phyloP scores from a whole-genome alignment of 2,888 invertebrate species.

The Ophion ellenae region DNA sequence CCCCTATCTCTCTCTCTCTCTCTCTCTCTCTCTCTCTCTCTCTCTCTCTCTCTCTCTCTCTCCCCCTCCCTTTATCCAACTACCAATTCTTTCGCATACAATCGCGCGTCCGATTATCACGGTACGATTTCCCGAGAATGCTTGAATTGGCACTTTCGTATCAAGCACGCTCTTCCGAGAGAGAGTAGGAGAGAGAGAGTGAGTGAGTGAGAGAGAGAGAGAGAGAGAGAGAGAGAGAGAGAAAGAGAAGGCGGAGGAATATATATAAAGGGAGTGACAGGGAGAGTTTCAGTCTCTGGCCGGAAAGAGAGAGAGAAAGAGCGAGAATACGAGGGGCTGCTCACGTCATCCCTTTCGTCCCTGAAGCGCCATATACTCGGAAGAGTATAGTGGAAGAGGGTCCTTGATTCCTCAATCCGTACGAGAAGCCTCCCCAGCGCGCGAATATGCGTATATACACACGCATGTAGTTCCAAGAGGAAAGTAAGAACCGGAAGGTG shows the following conservation, averaged over 20 bases:
- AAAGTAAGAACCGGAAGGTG: slow-evolving; percentile 11
- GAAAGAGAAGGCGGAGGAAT: slow-evolving; percentile 4
- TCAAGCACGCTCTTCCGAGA: slow-evolving; percentile 48
- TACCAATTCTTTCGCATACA: slow-evolving; percentile 52
- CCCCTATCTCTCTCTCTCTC: slow-evolving; percentile 25
- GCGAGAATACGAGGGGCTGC: not conserved
- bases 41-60: slow-evolving; percentile 35
- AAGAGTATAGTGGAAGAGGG: slow-evolving; percentile 67
- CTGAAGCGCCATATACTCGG: slow-evolving; percentile 29
- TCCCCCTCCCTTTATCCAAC: slow-evolving; percentile 32
- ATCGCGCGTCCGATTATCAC: slow-evolving; percentile 59
- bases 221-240: slow-evolving; percentile 12
- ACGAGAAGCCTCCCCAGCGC: slow-evolving; percentile 72
- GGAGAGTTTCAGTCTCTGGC: not conserved
- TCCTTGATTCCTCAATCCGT: slow-evolving; percentile 81
- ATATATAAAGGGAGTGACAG: slow-evolving; percentile 40
- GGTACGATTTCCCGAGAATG: slow-evolving; percentile 49
- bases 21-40: slow-evolving; percentile 32
- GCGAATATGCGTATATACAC: not conserved
- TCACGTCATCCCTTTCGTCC: slow-evolving; percentile 28
- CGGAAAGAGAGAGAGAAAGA: slow-evolving; percentile 6
- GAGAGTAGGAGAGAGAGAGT: slow-evolving; percentile 31
- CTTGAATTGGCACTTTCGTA: slow-evolving; percentile 63
- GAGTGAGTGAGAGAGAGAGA: not conserved
- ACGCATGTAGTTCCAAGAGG: slow-evolving; percentile 37